Conservation (phyloP, 2,888 invertebrate species). For the Lasioglossum pauxillum region DNA sequence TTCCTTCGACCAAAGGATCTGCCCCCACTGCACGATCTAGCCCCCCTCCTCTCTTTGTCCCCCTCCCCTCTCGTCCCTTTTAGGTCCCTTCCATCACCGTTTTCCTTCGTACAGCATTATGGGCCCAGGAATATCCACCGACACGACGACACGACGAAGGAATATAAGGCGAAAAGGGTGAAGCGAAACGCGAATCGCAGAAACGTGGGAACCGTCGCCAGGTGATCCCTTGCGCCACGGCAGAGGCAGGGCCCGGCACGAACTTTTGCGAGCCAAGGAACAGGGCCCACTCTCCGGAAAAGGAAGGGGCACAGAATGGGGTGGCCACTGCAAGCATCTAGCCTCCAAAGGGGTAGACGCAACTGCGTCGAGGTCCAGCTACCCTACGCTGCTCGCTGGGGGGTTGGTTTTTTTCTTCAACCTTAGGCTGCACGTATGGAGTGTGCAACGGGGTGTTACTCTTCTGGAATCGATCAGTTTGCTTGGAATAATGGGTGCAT, state of each 20-base stretch:
- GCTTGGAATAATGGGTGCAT: background rate
- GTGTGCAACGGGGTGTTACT: constrained; percentile 2
- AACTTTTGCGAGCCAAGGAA: constrained; percentile 67
- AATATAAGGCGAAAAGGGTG: constrained; percentile 74
- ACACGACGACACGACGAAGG: constrained; percentile 60
- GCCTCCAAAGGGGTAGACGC: constrained; percentile 68
- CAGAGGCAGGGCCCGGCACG: constrained; percentile 51
- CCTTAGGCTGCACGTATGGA: background rate
- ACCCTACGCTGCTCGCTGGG: constrained; percentile 21
- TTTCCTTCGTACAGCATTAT: constrained; percentile 63
- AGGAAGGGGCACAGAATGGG: constrained; percentile 57
- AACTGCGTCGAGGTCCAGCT: constrained; percentile 40
- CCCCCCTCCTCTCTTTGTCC: background rate
- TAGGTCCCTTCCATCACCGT: constrained; percentile 33
- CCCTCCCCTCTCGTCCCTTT: background rate
- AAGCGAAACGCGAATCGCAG: constrained; percentile 81
- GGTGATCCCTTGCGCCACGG: constrained; percentile 77
- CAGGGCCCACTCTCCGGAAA: constrained; percentile 61
- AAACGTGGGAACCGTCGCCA: constrained; percentile 84
- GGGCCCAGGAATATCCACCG: constrained; percentile 67
- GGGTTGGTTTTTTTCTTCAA: constrained; percentile 22
- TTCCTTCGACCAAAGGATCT: background rate
- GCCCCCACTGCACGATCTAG: constrained; percentile 1
- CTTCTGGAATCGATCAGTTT: constrained; percentile 8
- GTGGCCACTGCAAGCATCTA: constrained; percentile 49